Percentiles rank a stretch among this genome's conserved stretches.
These are phyloP conservation scores for Rutpela maculata DNA, from an alignment of 2,888 invertebrate genomes.

Conservation along the genomic window DNA sequence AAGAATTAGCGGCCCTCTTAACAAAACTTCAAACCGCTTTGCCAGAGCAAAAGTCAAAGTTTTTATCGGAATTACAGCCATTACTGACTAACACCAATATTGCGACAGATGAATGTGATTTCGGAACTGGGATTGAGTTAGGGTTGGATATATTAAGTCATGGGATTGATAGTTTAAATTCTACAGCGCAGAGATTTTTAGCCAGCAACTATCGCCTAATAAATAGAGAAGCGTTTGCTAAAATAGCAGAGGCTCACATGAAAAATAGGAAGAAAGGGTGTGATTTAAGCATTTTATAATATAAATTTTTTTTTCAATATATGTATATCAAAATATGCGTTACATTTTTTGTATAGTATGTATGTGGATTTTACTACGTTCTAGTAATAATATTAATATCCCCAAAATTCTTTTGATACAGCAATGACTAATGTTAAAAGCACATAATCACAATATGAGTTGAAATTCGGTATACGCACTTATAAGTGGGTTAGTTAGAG, in stretches of 20 bases:
- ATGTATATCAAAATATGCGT: neutral
- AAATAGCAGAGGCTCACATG: conserved; percentile 86
- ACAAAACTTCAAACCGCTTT: conserved; percentile 79
- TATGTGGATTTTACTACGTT: no score
- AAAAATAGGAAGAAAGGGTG: conserved; percentile 80
- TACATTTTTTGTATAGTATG: no score
- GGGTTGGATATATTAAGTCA: conserved; percentile 91
- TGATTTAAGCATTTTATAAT: conserved; percentile 74
- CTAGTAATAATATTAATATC: no score
- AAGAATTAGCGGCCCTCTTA: conserved; percentile 81
- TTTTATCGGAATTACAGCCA: conserved; percentile 85
- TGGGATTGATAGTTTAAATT: conserved; percentile 82
- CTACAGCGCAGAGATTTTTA: conserved; percentile 80
- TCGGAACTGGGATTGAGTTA: conserved; percentile 93
- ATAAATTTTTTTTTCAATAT: neutral
- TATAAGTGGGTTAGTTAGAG: no score
- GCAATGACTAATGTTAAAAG: no score
- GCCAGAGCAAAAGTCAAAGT: conserved; percentile 77
- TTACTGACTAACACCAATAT: conserved; percentile 87
- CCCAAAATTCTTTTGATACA: no score
- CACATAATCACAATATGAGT: no score
- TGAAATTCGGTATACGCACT: no score
- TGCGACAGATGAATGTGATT: conserved; percentile 96
- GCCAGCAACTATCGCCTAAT: conserved; percentile 86
- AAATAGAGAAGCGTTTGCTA: conserved; percentile 82